These are phyloP conservation scores for Cheilosia scutellata DNA, from an alignment of 2,888 invertebrate species.

Conservation along the genomic window DNA sequence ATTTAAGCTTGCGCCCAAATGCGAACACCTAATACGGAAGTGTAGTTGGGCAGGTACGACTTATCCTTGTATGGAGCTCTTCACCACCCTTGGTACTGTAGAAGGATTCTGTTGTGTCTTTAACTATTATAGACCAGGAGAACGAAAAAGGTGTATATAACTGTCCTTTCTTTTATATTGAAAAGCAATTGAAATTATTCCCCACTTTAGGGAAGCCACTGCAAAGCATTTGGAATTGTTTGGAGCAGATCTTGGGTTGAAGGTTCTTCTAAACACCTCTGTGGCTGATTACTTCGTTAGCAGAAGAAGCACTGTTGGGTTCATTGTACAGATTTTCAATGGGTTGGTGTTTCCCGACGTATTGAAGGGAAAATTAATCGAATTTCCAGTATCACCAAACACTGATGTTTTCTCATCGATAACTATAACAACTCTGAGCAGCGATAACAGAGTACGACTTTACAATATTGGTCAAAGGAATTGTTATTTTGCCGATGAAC, in stretches of 20 bases:
- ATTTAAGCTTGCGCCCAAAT: constrained; percentile 78
- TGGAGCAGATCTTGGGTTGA: constrained; percentile 76
- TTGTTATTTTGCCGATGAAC: constrained; percentile 79
- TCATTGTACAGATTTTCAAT: constrained; percentile 78
- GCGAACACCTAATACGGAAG: constrained; percentile 77
- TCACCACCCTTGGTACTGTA: constrained; percentile 66
- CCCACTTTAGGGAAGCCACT: constrained; percentile 1
- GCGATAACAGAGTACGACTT: constrained; percentile 71
- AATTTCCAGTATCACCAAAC: constrained; percentile 76
- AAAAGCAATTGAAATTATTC: neutral
- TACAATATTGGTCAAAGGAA: constrained; percentile 77
- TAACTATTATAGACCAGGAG: constrained; percentile 75
- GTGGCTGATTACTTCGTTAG: constrained; percentile 78
- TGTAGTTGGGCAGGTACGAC: constrained; percentile 77
- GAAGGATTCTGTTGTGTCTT: constrained; percentile 80
- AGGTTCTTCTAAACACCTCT: constrained; percentile 78
- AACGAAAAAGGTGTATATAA: constrained; percentile 22
- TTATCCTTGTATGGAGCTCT: constrained; percentile 77
- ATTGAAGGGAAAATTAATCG: constrained; percentile 68
- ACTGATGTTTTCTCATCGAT: constrained; percentile 75
- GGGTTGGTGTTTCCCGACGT: constrained; percentile 76
- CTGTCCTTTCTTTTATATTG: neutral
- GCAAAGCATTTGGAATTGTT: constrained; percentile 45
- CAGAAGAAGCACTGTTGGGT: constrained; percentile 75
- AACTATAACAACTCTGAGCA: constrained; percentile 67